Conservation (phyloP, 2,888 invertebrate species). For the Agrochola lota region DNA sequence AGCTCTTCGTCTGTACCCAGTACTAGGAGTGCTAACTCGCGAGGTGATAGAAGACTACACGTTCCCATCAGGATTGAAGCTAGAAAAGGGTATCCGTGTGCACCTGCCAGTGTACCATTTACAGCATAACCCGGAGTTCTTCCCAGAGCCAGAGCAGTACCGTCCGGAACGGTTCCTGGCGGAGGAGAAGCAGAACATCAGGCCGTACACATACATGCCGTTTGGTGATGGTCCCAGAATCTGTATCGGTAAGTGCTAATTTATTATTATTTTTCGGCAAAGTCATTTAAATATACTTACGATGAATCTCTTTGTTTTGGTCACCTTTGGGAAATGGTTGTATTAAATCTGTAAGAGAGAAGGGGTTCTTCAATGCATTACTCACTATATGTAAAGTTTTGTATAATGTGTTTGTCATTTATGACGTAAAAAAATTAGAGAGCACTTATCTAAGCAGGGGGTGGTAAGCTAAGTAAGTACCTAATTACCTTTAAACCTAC, state of each 20-base stretch:
- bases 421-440: background rate
- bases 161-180: slow-evolving; percentile 79
- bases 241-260: slow-evolving; percentile 79
- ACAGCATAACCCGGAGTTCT: slow-evolving; percentile 77
- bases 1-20: slow-evolving; percentile 79
- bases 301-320: background rate
- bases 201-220: slow-evolving; percentile 79
- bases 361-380: background rate
- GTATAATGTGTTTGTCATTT: background rate
- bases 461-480: too few species aligned
- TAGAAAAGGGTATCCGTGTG: slow-evolving; percentile 78
- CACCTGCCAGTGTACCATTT: slow-evolving; percentile 80
- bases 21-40: slow-evolving; percentile 75
- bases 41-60: slow-evolving; percentile 79
- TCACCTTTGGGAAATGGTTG: background rate
- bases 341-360: background rate
- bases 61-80: slow-evolving; percentile 74
- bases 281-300: background rate
- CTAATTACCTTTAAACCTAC: background rate
- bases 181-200: slow-evolving; percentile 73
- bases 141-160: slow-evolving; percentile 78
- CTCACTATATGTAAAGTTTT: background rate
- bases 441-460: background rate
- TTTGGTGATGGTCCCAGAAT: slow-evolving; percentile 83
- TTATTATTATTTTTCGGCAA: background rate